These are phyloP conservation scores for Pelochelys cantorii DNA, from an alignment of 2,797 vertebrate genomes.

Conservation along the genomic window DNA sequence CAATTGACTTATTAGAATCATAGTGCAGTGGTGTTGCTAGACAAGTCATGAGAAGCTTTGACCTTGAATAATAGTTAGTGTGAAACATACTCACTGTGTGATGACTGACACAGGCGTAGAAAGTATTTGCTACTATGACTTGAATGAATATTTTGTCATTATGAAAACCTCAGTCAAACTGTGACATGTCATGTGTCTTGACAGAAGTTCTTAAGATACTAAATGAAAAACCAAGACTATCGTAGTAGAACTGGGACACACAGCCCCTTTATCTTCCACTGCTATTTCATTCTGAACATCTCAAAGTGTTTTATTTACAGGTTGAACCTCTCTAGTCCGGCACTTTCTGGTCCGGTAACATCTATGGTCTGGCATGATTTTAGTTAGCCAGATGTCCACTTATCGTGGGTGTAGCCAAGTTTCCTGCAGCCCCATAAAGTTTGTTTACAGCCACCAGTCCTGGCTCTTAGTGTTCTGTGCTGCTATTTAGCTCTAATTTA, in stretches of 20 bases:
- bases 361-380: too few relatives aligned
- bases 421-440: too few relatives aligned
- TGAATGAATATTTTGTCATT: neutral
- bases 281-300: neutral
- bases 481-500: too few relatives aligned
- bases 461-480: too few relatives aligned
- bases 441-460: too few relatives aligned
- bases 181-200: neutral
- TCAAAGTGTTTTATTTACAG: constrained; percentile 5
- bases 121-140: neutral
- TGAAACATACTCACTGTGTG: neutral
- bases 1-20: neutral
- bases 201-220: neutral
- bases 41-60: neutral
- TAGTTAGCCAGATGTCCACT: too few relatives aligned
- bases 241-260: neutral
- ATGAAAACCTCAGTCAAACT: neutral
- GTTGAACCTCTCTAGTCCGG: too few relatives aligned
- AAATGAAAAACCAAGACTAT: neutral
- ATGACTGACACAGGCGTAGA: neutral
- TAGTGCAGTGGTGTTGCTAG: neutral
- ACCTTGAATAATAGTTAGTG: neutral
- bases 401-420: too few relatives aligned
- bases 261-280: neutral
- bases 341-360: too few relatives aligned